Base-by-base conservation (phyloP, 23 tunicate genomes). In the Botrylloides violaceus region DNA sequence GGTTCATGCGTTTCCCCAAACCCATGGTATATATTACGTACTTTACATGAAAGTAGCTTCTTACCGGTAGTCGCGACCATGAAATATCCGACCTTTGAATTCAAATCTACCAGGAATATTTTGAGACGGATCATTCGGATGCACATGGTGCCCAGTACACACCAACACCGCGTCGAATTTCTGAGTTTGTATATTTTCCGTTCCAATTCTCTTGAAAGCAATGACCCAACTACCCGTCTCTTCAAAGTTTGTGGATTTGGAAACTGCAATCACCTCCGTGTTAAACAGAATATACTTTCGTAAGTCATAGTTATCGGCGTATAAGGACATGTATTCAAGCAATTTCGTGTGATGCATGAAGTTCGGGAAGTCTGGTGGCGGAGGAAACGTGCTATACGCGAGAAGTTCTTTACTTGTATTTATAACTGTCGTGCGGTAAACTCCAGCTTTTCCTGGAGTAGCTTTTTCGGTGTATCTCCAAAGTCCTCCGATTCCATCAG, bases 61-160 rank as follows among this genome's bases (percentile, higher is more conserved):
- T 1, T 39, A 68, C 56, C 86, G 59, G 79, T 88, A 88, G 26
- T 64, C 66, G 48, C 81, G 83, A 36, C 84, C 84, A 72, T 88
- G 96, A 29, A 72, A 32, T 1, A 65, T 35, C 12, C 34, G 20
- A 1, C 96, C 96, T 64, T 65, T 19, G 34, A 88, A 88, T 24
- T 71, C 77, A 1, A 72, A 3, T 7, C 32, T 18, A 70, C 95
- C 95, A 32, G 75, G 76, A 70, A 87, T 81, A 20, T 71, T 23
- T 50, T 61, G 58, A 24, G 66, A 5, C 3, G 96, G 96, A 3
- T 50, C 71, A 49, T 88, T 58, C 21, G 96, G 96, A 36, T 56
- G 25, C 2, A 82, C 87, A 66, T 88, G 96, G 56, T 81, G 96
- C 23, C 96, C 96, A 24, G 75, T 77, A 55, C 83, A 77, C 50